These are phyloP conservation scores for Thunnus thynnus DNA, from an alignment of 2,113 vertebrate species.

Conservation along the genomic window DNA sequence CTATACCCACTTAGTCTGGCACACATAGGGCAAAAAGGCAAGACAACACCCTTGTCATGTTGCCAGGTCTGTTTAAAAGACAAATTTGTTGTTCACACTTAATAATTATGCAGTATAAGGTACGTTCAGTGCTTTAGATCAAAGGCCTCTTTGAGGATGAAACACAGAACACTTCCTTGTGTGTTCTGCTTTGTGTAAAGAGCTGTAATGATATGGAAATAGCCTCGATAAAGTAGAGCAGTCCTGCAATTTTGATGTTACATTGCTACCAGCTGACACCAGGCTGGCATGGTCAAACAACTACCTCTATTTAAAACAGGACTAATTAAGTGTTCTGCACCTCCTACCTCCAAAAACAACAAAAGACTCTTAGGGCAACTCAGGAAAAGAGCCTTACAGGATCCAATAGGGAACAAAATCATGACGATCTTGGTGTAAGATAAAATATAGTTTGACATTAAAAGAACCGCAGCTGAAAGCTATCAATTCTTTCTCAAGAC, in stretches of 20 bases:
- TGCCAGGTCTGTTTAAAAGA: conserved; percentile 21
- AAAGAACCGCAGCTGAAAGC: conserved; percentile 17
- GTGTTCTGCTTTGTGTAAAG: conserved; percentile 55
- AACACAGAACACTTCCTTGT: conserved; percentile 27
- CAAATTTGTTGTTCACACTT: conserved; percentile 16
- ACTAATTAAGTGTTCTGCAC: conserved; percentile 41
- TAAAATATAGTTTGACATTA: not conserved
- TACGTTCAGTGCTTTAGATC: conserved; percentile 51
- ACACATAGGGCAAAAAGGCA: not conserved
- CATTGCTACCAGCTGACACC: conserved; percentile 42
- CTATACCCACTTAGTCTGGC: not conserved
- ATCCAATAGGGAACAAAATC: not conserved
- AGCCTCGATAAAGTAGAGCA: conserved; percentile 40
- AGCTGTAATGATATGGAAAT: conserved; percentile 60
- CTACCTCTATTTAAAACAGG: conserved; percentile 36
- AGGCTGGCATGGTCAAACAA: conserved; percentile 36
- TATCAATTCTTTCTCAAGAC: not conserved
- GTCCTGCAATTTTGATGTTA: conserved; percentile 40
- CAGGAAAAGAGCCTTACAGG: not conserved
- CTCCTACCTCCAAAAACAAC: conserved; percentile 43
- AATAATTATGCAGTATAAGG: conserved; percentile 29
- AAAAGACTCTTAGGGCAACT: conserved; percentile 14
- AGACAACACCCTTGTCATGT: not conserved
- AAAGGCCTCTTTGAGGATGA: conserved; percentile 65
- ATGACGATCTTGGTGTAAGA: not conserved